Evolutionary conservation across 35 echinoderm and acorn worm species (phyloP).

Genomic region (Apostichopus parvimensis): DNA sequence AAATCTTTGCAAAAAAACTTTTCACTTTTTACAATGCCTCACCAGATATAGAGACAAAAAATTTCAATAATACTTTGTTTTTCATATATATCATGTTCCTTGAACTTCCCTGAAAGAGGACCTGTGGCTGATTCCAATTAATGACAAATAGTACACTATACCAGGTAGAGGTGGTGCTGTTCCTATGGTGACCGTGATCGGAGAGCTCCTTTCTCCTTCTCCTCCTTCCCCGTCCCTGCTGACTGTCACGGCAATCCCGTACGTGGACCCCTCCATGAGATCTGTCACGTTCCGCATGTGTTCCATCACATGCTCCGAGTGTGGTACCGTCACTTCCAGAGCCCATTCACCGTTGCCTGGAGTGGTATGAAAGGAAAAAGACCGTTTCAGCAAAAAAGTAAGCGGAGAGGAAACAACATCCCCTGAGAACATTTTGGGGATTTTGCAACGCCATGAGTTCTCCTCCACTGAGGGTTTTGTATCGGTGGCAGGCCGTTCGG

Average conservation of each 20-base stretch:
- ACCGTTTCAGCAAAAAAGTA: neutral
- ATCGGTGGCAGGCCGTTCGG: too few species aligned
- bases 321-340: neutral
- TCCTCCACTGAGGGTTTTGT: too few species aligned
- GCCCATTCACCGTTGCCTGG: constrained; percentile 26
- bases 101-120: too few species aligned
- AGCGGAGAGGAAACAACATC: too few species aligned
- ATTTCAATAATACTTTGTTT: too few species aligned
- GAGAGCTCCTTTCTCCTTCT: constrained; percentile 3
- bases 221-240: constrained; percentile 26
- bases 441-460: too few species aligned
- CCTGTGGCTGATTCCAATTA: too few species aligned
- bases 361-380: neutral
- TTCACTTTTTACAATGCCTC: too few species aligned
- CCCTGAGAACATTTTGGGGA: too few species aligned
- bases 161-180: neutral
- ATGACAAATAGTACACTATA: neutral
- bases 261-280: neutral
- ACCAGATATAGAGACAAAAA: too few species aligned
- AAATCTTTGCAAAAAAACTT: too few species aligned
- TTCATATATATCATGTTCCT: too few species aligned
- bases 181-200: neutral
- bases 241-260: constrained; percentile 22
- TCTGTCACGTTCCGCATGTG: neutral
- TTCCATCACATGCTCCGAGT: neutral